Evolutionary conservation across 2,797 vertebrate species (phyloP), one percentile per base, ranked within the genome.

Genomic region (Labroides dimidiatus): DNA sequence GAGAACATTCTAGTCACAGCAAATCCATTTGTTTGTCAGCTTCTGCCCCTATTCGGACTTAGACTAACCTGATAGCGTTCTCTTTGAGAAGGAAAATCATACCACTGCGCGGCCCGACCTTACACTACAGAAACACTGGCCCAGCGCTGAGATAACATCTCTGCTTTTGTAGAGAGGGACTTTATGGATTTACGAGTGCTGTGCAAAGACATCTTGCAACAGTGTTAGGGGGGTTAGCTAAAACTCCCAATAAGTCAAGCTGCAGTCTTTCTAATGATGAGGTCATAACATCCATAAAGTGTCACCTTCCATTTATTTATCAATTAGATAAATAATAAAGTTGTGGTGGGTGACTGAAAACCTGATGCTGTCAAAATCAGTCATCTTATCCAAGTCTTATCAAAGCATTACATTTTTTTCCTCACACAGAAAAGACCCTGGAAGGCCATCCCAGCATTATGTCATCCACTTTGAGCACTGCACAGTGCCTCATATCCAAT

Each of bases 1-100:
- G 87, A 92, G 90, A 90, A 91, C 81, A 62, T 89, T 84, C 82
- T 54, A 86, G 79, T 86, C 87, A 86, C 84, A 89, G 86, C 78
- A 91, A 90, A 93, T 91, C 90, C 86, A 93, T 90, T 91, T 91
- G 91, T 91, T 88, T 92, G 89, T 93, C 87, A 90, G 87, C 79
- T 80, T 71, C 81, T 75, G 84, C 86, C 74, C 70, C 75, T 51
- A 56, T 78, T 83, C 77, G 54, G 78, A 82, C 77, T 70, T 36
- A 51, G 76, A 86, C 82, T 87, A 90, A 92, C 91, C 91, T 90
- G 87, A 91, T 92, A 90, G 87, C 76, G 85, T 89, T 92, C 89
- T 85, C 63, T 87, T 75, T 84, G 27, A 49, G 48, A 49, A 24
- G 9, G 82, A 82, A 85, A 81, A 72, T 71, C 76, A 62, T 56